These are phyloP conservation scores for Dermochelys coriacea DNA, from an alignment of 2,797 vertebrate species.

Conservation along the genomic window DNA sequence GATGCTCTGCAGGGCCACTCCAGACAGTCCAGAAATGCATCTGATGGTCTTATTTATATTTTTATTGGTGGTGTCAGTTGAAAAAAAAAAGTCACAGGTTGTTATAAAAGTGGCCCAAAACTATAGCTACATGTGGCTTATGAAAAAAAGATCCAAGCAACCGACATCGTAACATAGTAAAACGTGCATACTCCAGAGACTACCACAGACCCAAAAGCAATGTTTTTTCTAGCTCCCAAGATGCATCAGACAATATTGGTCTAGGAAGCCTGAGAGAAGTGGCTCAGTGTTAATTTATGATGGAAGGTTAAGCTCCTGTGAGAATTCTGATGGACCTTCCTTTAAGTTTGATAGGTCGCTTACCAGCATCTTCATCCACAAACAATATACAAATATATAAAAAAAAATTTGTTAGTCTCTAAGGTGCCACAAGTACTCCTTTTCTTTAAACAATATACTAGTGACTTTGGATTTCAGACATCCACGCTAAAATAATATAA, in stretches of 20 bases:
- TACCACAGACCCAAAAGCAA: accelerated
- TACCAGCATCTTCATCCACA: background rate
- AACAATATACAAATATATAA: too few relatives aligned
- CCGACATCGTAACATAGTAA: background rate
- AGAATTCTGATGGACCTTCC: background rate
- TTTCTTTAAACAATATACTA: accelerated
- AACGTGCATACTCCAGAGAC: background rate
- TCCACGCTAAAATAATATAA: background rate
- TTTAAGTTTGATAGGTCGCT: background rate
- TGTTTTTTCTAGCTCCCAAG: accelerated
- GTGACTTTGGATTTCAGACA: background rate
- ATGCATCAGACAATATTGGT: background rate
- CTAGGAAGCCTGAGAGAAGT: background rate
- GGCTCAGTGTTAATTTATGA: background rate
- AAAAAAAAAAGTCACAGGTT: background rate
- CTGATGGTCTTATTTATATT: background rate
- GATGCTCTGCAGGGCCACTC: background rate
- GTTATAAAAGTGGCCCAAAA: background rate
- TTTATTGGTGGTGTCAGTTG: background rate
- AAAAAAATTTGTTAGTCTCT: too few relatives aligned
- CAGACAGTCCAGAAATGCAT: background rate
- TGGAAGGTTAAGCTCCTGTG: background rate
- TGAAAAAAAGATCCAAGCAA: background rate
- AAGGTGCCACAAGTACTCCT: too few relatives aligned
- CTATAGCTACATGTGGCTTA: background rate